Evolutionary conservation across 2,113 vertebrate species (phyloP), one percentile per base, ranked within the genome.

Genomic region (Clarias macrocephalus): DNA sequence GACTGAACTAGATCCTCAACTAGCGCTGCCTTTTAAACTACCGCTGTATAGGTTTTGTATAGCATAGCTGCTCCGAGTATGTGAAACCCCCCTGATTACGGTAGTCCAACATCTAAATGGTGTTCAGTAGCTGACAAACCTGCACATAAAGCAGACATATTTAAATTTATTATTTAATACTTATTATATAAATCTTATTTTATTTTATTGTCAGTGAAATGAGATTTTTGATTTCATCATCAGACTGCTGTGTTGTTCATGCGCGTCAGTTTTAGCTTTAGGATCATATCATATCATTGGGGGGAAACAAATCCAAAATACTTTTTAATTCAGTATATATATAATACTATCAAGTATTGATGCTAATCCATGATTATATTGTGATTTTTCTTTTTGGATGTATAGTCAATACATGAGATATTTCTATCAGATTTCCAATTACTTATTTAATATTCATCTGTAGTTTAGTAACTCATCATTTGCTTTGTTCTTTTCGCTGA

Each of bases 11-110:
- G 83, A 90, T 82, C 85, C 86, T 83, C 65, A 86, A 65, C 88
- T 88, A 86, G 84, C 82, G 88, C 87, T 91, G 88, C 90, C 88
- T 88, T 85, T 80, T 42, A 30, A 89, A 85, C 75, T 86, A 37
- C 52, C 13, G 85, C 80, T 87, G 72, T 87, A 87, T 79, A 86
- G 80, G 83, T 87, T 88, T 91, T 79, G 79, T 85, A 83, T 73
- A 79, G 80, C 83, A 56, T 86, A 83, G 80, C 73, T 28, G 57
- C 85, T 87, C 56, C 18, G 28, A 59, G 82, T 83, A 82, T 88
- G 87, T 87, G 76, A 84, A 81, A 12, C 37, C 75, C 70, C 70
- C 30, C 65, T 48, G 21, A 56, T 70, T 76, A 57, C 57, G 21
- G 23, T 37, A 80, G 37, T 70, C 52, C 3, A 25, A 65, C 62